These are phyloP conservation scores for Rhingia campestris DNA, from an alignment of 2,888 invertebrate species.

Conservation along the genomic window DNA sequence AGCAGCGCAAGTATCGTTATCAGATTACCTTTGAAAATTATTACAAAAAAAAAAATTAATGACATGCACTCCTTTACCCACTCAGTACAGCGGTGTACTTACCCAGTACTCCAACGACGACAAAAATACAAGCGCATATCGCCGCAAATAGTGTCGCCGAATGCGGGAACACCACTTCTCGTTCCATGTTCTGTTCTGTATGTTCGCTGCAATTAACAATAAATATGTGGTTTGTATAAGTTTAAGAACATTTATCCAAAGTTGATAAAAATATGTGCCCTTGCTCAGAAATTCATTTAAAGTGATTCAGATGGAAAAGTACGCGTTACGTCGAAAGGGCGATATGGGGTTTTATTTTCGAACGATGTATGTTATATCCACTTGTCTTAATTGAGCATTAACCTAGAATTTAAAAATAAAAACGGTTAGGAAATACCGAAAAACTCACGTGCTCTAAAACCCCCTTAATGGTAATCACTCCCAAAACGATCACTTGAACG, in stretches of 20 bases:
- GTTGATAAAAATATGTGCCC: slow-evolving; percentile 20
- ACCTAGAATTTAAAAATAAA: slow-evolving; percentile 32
- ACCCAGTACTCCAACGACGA: slow-evolving; percentile 91
- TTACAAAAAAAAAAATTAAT: slow-evolving; percentile 33
- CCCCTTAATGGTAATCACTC: slow-evolving; percentile 14
- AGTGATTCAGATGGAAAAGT: slow-evolving; percentile 7
- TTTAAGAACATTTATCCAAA: no score
- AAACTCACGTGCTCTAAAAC: slow-evolving; percentile 13
- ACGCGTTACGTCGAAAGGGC: not conserved
- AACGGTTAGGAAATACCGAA: slow-evolving; percentile 8
- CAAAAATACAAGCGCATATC: slow-evolving; percentile 90
- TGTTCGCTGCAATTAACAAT: slow-evolving; percentile 47
- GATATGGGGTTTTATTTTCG: slow-evolving; percentile 18
- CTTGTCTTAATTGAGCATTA: slow-evolving; percentile 29
- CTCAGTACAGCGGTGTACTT: slow-evolving; percentile 79
- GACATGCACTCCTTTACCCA: slow-evolving; percentile 20
- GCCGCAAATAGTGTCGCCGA: slow-evolving; percentile 91
- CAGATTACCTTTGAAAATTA: slow-evolving; percentile 87
- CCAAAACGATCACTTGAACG: slow-evolving; percentile 23
- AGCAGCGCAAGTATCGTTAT: slow-evolving; percentile 91
- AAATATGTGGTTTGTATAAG: not conserved
- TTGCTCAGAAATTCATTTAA: not conserved
- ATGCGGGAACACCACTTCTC: slow-evolving; percentile 85
- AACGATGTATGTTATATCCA: not conserved
- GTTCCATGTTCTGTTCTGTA: slow-evolving; percentile 59